Evolutionary conservation across 2,113 vertebrate genomes (phyloP).

Genomic region (Emydocephalus ijimae): DNA sequence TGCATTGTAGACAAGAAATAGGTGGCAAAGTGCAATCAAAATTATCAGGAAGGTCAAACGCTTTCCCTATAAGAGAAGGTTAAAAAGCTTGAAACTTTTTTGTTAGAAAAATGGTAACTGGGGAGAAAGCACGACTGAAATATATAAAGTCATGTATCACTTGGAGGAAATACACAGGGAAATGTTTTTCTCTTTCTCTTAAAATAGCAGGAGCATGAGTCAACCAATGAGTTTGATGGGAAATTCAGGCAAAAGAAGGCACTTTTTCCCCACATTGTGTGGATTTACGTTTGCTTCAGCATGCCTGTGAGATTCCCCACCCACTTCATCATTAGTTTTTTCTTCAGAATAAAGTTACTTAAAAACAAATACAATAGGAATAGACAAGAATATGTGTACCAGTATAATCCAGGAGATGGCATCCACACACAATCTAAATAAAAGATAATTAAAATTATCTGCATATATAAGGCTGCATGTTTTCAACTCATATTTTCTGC

Average conservation of each 20-base stretch:
- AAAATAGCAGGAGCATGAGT: background rate
- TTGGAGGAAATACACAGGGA: background rate
- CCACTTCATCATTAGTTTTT: background rate
- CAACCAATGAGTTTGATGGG: background rate
- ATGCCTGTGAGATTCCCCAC: background rate
- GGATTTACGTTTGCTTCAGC: background rate
- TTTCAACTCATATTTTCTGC: background rate
- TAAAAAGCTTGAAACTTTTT: background rate
- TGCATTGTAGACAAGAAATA: background rate
- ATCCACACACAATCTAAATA: slow-evolving; percentile 22
- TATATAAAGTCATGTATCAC: background rate
- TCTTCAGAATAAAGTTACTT: too few relatives aligned
- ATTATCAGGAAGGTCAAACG: background rate
- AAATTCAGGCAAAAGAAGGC: background rate
- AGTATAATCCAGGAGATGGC: slow-evolving; percentile 54
- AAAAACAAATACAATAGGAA: background rate
- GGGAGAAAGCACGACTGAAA: background rate
- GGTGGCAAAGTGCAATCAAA: background rate
- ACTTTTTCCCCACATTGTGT: background rate
- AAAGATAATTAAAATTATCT: background rate
- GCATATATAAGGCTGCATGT: background rate
- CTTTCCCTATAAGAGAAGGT: background rate
- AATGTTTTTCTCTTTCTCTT: background rate
- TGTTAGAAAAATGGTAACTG: background rate
- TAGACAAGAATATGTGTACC: background rate